Percentiles rank a stretch among this genome's conserved stretches.
phyloP scores from a whole-genome alignment of 2,113 vertebrate genomes.

The Odontophorus gujanensis region DNA sequence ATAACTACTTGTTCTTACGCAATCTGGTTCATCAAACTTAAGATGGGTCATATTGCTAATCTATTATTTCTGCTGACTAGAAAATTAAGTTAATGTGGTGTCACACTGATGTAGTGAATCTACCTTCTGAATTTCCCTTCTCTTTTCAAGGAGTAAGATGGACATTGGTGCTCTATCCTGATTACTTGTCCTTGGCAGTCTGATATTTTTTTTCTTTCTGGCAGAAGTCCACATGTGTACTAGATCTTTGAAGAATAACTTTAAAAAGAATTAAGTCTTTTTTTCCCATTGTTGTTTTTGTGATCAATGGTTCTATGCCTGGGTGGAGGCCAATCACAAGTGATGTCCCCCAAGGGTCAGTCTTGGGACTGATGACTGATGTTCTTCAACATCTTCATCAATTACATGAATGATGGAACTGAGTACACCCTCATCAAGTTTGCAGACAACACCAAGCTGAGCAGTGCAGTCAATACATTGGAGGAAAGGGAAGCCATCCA shows the following conservation, averaged over 20 bases:
- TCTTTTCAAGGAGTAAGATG: not conserved
- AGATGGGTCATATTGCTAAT: not conserved
- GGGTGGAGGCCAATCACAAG: too few relatives aligned
- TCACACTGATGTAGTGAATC: not conserved
- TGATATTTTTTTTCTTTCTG: not conserved
- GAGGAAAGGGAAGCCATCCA: too few relatives aligned
- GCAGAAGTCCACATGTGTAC: not conserved
- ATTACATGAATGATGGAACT: too few relatives aligned
- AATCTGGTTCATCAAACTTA: not conserved
- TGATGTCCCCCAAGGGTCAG: too few relatives aligned
- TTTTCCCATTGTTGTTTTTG: not conserved
- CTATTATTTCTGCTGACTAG: not conserved
- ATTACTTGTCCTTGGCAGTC: not conserved
- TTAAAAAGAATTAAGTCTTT: not conserved
- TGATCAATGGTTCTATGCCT: too few relatives aligned
- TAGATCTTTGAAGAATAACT: not conserved
- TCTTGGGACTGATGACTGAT: too few relatives aligned
- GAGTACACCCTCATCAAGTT: too few relatives aligned
- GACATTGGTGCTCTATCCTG: not conserved
- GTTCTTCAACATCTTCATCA: too few relatives aligned
- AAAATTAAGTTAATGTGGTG: not conserved
- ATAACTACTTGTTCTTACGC: not conserved
- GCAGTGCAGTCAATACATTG: too few relatives aligned
- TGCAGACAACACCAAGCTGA: too few relatives aligned
- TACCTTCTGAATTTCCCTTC: not conserved